These are phyloP conservation scores for Leptocoma aspasia DNA, from an alignment of 2,113 vertebrate genomes.

Conservation along the genomic window DNA sequence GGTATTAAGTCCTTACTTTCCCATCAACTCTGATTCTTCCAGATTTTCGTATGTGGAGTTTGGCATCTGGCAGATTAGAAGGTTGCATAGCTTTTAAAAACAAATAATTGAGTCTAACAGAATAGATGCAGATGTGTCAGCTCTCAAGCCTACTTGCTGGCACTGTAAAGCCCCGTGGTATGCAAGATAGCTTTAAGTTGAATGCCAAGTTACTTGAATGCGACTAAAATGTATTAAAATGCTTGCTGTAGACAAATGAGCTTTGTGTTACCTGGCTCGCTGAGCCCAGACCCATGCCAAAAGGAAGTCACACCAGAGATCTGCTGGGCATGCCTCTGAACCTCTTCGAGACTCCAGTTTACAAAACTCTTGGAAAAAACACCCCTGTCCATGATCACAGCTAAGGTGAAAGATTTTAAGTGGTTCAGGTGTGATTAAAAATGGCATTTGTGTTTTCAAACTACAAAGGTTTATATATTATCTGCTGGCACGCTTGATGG, in stretches of 20 bases:
- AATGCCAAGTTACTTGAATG: background rate
- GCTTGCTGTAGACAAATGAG: background rate
- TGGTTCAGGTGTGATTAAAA: background rate
- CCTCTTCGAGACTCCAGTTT: background rate
- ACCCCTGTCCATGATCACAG: rapidly evolving
- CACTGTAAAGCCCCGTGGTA: background rate
- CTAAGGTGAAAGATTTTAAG: background rate
- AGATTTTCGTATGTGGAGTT: background rate
- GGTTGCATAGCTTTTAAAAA: background rate
- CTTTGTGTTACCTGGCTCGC: background rate
- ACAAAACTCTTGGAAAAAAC: background rate
- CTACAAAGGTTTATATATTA: background rate
- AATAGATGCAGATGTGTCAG: background rate
- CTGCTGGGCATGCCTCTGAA: background rate
- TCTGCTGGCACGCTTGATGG: background rate
- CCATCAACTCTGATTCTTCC: background rate
- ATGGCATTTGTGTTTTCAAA: background rate
- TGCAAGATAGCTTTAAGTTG: background rate
- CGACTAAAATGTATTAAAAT: background rate
- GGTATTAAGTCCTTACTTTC: background rate
- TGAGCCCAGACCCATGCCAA: background rate
- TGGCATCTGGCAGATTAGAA: background rate
- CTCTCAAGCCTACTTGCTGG: background rate
- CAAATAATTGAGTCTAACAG: background rate
- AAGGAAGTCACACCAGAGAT: background rate